A percentile compares a stretch with the other conserved stretches of the same genome.
Evolutionary conservation across 1,140 invertebrate species (phyloP).

Genomic region (Zaprionus taronus): DNA sequence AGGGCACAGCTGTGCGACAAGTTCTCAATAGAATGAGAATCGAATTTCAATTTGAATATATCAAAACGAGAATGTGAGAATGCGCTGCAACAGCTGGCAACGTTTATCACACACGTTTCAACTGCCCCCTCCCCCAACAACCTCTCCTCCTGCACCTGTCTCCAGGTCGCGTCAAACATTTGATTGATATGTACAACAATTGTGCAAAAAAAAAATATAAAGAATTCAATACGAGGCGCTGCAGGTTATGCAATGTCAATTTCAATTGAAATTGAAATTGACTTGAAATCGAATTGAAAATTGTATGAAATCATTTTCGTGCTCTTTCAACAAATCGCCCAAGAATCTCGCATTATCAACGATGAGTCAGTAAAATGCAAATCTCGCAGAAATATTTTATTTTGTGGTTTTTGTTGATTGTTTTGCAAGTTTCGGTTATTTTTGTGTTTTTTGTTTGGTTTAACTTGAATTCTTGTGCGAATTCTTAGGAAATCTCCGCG

Average conservation of each 20-base stretch:
- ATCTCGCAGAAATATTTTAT: slow-evolving; percentile 34
- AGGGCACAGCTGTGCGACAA: slow-evolving; percentile 74
- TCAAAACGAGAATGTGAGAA: slow-evolving; percentile 35
- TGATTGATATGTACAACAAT: slow-evolving; percentile 64
- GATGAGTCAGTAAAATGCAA: slow-evolving; percentile 51
- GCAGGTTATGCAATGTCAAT: slow-evolving; percentile 24
- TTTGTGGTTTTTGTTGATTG: slow-evolving; percentile 11
- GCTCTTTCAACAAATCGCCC: slow-evolving; percentile 3
- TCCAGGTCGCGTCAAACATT: slow-evolving; percentile 12
- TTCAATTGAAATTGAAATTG: slow-evolving; percentile 23
- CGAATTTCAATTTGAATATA: slow-evolving; percentile 52
- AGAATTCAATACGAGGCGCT: slow-evolving; percentile 17
- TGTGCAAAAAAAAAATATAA: slow-evolving; percentile 2
- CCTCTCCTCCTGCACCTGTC: not conserved
- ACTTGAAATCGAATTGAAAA: slow-evolving; percentile 1
- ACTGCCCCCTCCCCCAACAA: not conserved
- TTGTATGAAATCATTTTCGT: not conserved
- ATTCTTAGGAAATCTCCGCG: slow-evolving; percentile 71
- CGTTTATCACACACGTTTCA: slow-evolving; percentile 51
- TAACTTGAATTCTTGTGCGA: slow-evolving; percentile 63
- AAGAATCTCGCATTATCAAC: slow-evolving; percentile 13
- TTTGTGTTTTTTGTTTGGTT: slow-evolving; percentile 17
- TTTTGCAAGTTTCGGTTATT: slow-evolving; percentile 32
- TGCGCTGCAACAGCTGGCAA: slow-evolving; percentile 59
- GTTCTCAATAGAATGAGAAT: slow-evolving; percentile 40